Evolutionary conservation across 2,113 vertebrate genomes (phyloP).

Genomic region (Galeopterus variegatus): DNA sequence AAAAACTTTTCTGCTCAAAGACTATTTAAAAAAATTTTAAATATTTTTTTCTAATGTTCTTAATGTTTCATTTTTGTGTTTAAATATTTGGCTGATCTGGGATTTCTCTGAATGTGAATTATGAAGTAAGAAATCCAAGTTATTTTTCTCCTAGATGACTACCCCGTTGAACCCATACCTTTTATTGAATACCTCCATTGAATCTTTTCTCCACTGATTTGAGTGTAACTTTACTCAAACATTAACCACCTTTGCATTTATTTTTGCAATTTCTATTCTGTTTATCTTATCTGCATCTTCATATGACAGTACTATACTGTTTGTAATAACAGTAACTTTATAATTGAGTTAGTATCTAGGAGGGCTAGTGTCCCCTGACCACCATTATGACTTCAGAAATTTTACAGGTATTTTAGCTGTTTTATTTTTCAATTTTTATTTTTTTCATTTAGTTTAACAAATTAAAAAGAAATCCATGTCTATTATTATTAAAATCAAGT

Average conservation of each 20-base stretch:
- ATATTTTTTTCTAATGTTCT: not conserved
- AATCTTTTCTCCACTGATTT: not conserved
- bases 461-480: not conserved
- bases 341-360: not conserved
- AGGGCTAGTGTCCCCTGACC: not conserved
- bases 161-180: not conserved
- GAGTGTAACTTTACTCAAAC: not conserved
- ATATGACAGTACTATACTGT: not conserved
- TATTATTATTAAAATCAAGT: not conserved
- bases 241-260: not conserved
- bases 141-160: not conserved
- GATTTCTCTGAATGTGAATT: not conserved
- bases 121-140: not conserved
- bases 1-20: not conserved
- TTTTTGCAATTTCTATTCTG: not conserved
- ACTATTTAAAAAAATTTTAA: not conserved
- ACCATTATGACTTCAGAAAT: not conserved
- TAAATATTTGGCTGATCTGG: not conserved
- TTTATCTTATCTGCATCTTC: not conserved
- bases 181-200: not conserved
- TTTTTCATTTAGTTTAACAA: conserved; percentile 15
- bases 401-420: not conserved
- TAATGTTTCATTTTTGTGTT: conserved; percentile 35
- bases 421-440: not conserved
- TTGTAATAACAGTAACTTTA: not conserved